phyloP scores from a whole-genome alignment of 2,113 vertebrate species.

The Rhinichthys klamathensis region DNA sequence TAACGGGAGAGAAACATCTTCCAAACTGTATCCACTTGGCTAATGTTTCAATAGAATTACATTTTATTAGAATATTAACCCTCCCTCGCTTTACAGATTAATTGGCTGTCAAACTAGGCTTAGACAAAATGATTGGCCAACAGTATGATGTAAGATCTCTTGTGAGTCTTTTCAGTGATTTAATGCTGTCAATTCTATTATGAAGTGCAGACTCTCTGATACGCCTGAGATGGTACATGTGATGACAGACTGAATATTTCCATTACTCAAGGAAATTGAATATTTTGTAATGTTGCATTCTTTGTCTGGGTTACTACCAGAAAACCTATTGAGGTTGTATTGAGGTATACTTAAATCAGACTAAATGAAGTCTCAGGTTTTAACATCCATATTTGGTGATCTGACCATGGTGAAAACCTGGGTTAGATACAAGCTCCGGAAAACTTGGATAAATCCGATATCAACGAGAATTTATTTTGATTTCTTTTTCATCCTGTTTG shows the following conservation, averaged over 20 bases:
- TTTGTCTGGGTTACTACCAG: neutral
- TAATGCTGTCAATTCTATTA: slow-evolving; percentile 6
- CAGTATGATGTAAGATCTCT: slow-evolving; percentile 3
- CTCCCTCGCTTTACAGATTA: neutral
- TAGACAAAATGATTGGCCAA: neutral
- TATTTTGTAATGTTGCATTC: neutral
- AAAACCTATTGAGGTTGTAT: neutral
- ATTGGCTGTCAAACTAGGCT: neutral
- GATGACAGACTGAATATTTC: slow-evolving; percentile 36
- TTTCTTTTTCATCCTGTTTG: too few species aligned
- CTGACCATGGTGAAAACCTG: too few species aligned
- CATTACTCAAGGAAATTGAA: neutral
- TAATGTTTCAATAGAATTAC: slow-evolving; percentile 12
- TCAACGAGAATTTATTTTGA: too few species aligned
- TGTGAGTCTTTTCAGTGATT: neutral
- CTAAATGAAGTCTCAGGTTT: neutral
- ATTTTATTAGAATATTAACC: neutral
- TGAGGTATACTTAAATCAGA: neutral
- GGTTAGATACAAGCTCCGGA: too few species aligned
- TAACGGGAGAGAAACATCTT: slow-evolving; percentile 9
- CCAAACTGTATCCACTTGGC: slow-evolving; percentile 23
- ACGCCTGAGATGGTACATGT: too few species aligned
- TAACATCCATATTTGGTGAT: neutral
- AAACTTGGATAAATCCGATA: too few species aligned
- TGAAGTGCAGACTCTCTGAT: slow-evolving; percentile 15